phyloP scores from a whole-genome alignment of 2,888 invertebrate species.

The Sericinus montela region DNA sequence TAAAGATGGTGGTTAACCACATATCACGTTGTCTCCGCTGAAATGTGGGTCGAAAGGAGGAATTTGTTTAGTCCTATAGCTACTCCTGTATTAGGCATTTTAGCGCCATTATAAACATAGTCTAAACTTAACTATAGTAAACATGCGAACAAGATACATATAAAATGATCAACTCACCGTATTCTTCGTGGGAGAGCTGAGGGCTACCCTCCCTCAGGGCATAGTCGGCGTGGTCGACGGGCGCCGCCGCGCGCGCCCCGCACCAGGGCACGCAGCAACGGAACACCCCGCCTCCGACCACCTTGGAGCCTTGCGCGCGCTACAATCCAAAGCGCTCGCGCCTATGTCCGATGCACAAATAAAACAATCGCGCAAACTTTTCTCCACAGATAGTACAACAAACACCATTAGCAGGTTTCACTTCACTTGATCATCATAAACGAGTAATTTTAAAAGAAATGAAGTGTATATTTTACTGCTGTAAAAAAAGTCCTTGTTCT shows the following conservation, averaged over 20 bases:
- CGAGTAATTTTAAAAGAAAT: background rate
- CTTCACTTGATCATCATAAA: slow-evolving; percentile 7
- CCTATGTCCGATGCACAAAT: slow-evolving; percentile 58
- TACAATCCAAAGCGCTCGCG: slow-evolving; percentile 70
- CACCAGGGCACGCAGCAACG: slow-evolving; percentile 91
- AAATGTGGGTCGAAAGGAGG: too few species aligned
- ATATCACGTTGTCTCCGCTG: too few species aligned
- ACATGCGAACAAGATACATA: too few species aligned
- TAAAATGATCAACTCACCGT: slow-evolving; percentile 47
- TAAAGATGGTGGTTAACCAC: too few species aligned
- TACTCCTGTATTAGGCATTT: too few species aligned
- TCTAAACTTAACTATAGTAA: too few species aligned
- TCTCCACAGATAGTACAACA: slow-evolving; percentile 26
- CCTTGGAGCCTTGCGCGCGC: slow-evolving; percentile 77
- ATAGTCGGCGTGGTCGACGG: slow-evolving; percentile 79
- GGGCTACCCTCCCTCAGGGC: slow-evolving; percentile 69
- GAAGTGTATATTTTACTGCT: slow-evolving; percentile 23
- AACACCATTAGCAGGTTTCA: slow-evolving; percentile 27
- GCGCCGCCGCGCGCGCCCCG: slow-evolving; percentile 84
- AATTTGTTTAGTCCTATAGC: too few species aligned
- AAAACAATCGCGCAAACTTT: slow-evolving; percentile 29
- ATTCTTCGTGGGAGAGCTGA: slow-evolving; percentile 54
- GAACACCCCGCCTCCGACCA: slow-evolving; percentile 88
- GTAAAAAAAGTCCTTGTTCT: slow-evolving; percentile 45
- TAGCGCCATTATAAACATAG: too few species aligned